Evolutionary conservation across 2,113 vertebrate species (phyloP).

Genomic region (Brachirus orientalis): DNA sequence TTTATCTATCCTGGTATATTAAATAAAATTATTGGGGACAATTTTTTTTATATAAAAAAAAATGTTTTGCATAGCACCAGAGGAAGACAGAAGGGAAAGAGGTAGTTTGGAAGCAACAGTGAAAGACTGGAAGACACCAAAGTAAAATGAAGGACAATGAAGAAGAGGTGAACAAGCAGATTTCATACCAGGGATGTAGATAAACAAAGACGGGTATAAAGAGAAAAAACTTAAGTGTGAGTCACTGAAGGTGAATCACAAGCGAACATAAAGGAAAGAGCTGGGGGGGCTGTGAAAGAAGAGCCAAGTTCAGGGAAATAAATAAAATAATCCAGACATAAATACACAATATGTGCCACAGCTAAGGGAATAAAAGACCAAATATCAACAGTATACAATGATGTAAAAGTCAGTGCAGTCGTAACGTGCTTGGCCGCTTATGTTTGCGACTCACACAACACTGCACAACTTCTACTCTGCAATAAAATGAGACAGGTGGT

Average conservation of each 20-base stretch:
- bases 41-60: too few relatives aligned
- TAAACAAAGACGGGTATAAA: slow-evolving; percentile 42
- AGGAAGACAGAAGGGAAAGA: slow-evolving; percentile 5
- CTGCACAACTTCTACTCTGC: slow-evolving; percentile 14
- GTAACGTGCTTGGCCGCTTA: neutral
- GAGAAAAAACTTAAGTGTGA: slow-evolving; percentile 38
- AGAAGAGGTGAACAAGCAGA: slow-evolving; percentile 20
- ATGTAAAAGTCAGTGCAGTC: neutral
- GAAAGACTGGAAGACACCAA: slow-evolving; percentile 25
- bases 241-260: slow-evolving; percentile 29
- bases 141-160: slow-evolving; percentile 26
- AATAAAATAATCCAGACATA: slow-evolving; percentile 28
- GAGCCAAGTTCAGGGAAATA: slow-evolving; percentile 24
- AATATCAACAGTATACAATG: slow-evolving; percentile 17
- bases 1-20: slow-evolving; percentile 27
- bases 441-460: slow-evolving; percentile 5
- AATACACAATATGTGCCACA: slow-evolving; percentile 5
- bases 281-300: slow-evolving; percentile 37
- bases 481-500: slow-evolving; percentile 54
- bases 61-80: slow-evolving; percentile 1
- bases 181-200: slow-evolving; percentile 30
- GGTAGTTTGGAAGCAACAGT: slow-evolving; percentile 32
- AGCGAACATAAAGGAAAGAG: slow-evolving; percentile 10
- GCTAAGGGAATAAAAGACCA: slow-evolving; percentile 21
- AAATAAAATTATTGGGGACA: slow-evolving; percentile 41